phyloP scores from a whole-genome alignment of 1,140 invertebrate species.

The Scaptomyza pallida region DNA sequence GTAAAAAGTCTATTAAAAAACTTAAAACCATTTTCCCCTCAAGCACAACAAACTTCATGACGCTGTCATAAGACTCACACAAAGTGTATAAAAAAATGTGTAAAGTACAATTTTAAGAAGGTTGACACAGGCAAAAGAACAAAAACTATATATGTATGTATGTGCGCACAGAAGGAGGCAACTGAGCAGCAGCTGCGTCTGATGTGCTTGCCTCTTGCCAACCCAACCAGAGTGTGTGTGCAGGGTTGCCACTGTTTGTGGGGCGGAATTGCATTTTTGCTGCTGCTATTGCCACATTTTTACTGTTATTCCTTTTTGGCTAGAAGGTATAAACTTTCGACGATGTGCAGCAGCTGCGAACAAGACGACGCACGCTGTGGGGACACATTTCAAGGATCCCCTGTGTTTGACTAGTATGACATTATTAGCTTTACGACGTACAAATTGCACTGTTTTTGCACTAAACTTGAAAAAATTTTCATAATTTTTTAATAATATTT shows the following conservation, averaged over 20 bases:
- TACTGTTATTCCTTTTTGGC: slow-evolving; percentile 39
- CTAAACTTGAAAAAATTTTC: neutral
- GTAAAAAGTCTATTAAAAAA: neutral
- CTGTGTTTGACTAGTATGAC: slow-evolving; percentile 7
- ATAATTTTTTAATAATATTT: slow-evolving; percentile 1
- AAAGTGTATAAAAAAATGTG: slow-evolving; percentile 6
- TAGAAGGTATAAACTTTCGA: slow-evolving; percentile 29
- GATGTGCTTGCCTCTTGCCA: slow-evolving; percentile 41
- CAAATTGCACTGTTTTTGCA: neutral
- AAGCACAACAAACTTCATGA: neutral
- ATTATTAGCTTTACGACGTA: slow-evolving; percentile 25
- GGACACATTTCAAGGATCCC: slow-evolving; percentile 25
- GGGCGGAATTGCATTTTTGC: slow-evolving; percentile 43
- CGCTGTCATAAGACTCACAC: neutral
- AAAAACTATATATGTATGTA: neutral
- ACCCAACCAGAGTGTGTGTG: neutral
- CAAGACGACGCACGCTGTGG: slow-evolving; percentile 1
- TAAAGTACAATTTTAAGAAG: slow-evolving; percentile 32
- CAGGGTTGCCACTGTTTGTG: neutral
- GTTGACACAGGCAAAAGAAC: slow-evolving; percentile 28
- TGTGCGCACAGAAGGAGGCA: neutral
- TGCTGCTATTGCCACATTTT: slow-evolving; percentile 41
- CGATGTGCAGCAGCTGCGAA: slow-evolving; percentile 31
- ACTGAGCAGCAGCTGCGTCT: slow-evolving; percentile 63
- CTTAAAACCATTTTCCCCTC: neutral